Evolutionary conservation across 2,888 invertebrate species (phyloP).

Genomic region (Ichneumoninae sp.): DNA sequence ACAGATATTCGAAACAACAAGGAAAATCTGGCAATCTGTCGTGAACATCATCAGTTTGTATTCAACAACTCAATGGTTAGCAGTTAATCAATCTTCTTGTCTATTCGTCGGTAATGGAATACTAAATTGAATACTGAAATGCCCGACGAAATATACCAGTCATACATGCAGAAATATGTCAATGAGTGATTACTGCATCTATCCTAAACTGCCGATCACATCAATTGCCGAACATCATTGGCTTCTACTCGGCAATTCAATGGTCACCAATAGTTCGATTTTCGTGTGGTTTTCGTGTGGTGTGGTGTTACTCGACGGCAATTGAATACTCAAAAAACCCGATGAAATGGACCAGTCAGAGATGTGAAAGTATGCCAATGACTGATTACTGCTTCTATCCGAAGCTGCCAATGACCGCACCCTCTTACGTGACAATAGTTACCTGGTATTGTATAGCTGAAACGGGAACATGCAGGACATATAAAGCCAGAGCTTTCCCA

Average conservation of each 20-base stretch:
- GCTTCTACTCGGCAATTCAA: not conserved
- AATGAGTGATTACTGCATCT: not conserved
- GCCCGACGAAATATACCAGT: not conserved
- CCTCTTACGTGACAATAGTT: not conserved
- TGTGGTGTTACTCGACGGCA: not conserved
- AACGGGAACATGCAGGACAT: constrained; percentile 15
- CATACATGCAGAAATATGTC: not conserved
- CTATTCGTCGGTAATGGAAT: not conserved
- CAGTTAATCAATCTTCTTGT: not conserved
- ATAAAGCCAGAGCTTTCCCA: constrained; percentile 30
- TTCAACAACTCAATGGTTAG: not conserved
- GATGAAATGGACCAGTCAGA: not conserved
- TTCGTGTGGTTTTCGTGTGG: not conserved
- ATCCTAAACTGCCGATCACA: not conserved
- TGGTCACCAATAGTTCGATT: not conserved
- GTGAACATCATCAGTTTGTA: not conserved
- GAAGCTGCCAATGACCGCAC: not conserved
- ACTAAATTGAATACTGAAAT: not conserved
- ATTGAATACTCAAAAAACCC: not conserved
- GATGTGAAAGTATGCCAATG: not conserved
- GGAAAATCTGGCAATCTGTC: not conserved
- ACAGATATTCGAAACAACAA: not conserved
- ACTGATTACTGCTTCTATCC: not conserved
- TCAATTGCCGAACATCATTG: not conserved
- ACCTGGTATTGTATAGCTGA: constrained; percentile 4